These are phyloP conservation scores for Okapia johnstoni DNA, from an alignment of 2,113 vertebrate species.

Conservation along the genomic window DNA sequence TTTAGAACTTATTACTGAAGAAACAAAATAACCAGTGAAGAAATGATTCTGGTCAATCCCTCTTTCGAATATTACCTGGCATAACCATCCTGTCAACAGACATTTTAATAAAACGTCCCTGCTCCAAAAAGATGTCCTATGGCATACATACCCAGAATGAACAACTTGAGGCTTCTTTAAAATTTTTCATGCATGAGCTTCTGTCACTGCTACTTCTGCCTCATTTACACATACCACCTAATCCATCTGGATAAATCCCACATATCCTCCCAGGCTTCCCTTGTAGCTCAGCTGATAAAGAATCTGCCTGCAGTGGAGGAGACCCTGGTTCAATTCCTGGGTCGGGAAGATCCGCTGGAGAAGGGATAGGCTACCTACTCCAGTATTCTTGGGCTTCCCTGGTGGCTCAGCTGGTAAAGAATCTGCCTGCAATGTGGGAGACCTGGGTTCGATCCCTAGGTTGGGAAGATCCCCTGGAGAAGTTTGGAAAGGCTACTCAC, in stretches of 20 bases:
- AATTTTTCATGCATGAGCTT: neutral
- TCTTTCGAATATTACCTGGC: neutral
- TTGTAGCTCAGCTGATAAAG: neutral
- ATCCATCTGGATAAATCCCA: neutral
- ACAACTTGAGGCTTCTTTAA: neutral
- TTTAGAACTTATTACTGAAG: neutral
- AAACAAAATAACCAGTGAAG: neutral
- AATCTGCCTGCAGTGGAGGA: neutral
- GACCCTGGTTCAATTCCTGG: neutral
- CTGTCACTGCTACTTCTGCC: neutral
- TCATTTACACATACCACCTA: neutral
- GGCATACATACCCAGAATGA: neutral
- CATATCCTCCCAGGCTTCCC: neutral
- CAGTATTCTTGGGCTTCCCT: neutral
- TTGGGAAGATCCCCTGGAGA: neutral
- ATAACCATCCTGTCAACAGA: neutral
- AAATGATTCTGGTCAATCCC: slow-evolving; percentile 1
- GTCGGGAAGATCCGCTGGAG: neutral
- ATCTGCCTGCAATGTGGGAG: neutral
- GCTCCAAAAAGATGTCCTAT: neutral
- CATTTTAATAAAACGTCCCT: neutral
- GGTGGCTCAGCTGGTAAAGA: neutral
- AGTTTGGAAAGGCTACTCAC: neutral
- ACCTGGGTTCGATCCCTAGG: neutral
- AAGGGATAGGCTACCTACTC: neutral